Base-by-base conservation (phyloP, 1,140 invertebrate species). In the Lethocerus indicus region DNA sequence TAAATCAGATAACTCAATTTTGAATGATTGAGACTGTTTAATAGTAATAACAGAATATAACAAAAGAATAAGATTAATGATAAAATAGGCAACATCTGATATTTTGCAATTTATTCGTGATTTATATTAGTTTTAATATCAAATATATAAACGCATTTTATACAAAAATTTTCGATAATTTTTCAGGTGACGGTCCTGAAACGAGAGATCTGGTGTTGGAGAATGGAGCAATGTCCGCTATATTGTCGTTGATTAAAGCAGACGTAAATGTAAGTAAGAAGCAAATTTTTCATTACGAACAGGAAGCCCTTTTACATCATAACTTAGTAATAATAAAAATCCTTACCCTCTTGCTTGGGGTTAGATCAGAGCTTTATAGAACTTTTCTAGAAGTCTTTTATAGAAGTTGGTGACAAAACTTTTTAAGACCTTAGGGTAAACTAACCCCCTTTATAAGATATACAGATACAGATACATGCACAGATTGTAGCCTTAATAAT, bases 181-280 rank as follows among this genome's bases (percentile, higher is more conserved):
- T 28, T 41, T 2, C 16, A 51, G 93, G 91, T 58, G 83, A 92
- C 66, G 86, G 88, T 1, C 70, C 86, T 0, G 57, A 61, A 20
- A 71, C 80, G 3, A 69, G 88, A 32, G 87, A 93, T 67, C 67
- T 79, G 39, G 85, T 92, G 42, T 70, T 89, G 9, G 57, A 61
- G 1, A 59, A 71, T 39, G 75, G 74, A 21, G 73, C 78, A 29
- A 66, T 89, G 54, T 67, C 73, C 21, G 71, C 75, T 27, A 64
- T 90, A n/a, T 58, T 89, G 24, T 63, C 66, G 1, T 66, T 85
- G 16, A 72, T 87, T 44, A 72, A 70, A 45, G 68, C 72, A n/a
- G 67, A 74, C 12, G 71, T 71, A 1, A 58, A 67, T 7, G 68
- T 77, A 63, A 56, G 60, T 61, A 54, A 32, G 9, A 32, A 12